Base-by-base conservation (phyloP, 2,113 vertebrate species). In the Cavia aperea region DNA sequence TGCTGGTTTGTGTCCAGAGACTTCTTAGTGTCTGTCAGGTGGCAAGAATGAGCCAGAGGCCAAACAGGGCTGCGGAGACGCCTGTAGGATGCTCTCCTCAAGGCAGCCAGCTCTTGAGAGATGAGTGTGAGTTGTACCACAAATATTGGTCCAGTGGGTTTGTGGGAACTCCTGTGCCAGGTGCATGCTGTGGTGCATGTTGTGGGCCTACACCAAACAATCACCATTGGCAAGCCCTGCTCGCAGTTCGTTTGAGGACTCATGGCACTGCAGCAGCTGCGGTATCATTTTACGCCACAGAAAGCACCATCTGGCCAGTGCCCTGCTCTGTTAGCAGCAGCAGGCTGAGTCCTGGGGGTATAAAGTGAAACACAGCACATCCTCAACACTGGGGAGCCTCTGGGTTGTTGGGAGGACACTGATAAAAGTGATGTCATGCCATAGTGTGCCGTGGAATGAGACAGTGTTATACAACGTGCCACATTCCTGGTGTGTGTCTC, bases 401-500 rank as follows among this genome's bases (percentile, higher is more conserved):
- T 16, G 21, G 29, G 36, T 62, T n/a, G 70, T 26, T 54, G 43
- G 63, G 24, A 39, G 15, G 43, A 19, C 31, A 23, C 46, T 18
- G 43, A 6, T 7, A 33, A 12, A 54, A 54, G 46, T 54, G 3
- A 23, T 16, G 23, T 15, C n/a, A 18, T 12, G 78, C 2, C 11
- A 6, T 26, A 2, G 9, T 4, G 5, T 4, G 60, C 51, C 11
- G 11, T 43, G 24, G 5, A 2, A 26, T 21, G 0, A 39, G 51
- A 58, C 65, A 26, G 1, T 13, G 11, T 3, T 1, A 2, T 3
- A 39, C 1, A 19, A 56, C 23, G 2, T 3, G 23, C 23, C 0
- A 7, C 4, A 36, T 19, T 29, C 18, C 60, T 13, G 0, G 36
- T 1, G 0, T 5, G 33, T 23, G 1, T 31, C 9, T 21, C 29